Evolutionary conservation across 2,797 vertebrate genomes (phyloP).

Genomic region (Amniataba percoides): DNA sequence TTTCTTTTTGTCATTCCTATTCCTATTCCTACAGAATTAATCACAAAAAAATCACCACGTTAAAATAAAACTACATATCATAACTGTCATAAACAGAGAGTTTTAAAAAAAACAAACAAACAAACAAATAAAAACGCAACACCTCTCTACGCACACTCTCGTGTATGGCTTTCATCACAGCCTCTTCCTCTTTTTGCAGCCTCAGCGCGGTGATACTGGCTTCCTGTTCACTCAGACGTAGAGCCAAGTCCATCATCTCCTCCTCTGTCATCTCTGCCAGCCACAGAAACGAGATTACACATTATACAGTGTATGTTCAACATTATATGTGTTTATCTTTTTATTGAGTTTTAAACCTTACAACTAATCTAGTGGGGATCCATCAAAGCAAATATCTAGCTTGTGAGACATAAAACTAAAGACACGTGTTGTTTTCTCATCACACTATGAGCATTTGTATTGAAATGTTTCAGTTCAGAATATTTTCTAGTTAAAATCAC

Average conservation of each 20-base stretch:
- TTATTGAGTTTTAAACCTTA: neutral
- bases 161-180: constrained; percentile 91
- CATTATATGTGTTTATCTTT: neutral
- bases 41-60: too few relatives aligned
- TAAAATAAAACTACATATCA: neutral
- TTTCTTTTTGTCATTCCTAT: too few relatives aligned
- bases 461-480: neutral
- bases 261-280: constrained; percentile 94
- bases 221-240: constrained; percentile 93
- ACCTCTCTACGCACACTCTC: constrained; percentile 90
- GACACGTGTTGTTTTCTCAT: too few relatives aligned
- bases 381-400: neutral
- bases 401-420: neutral
- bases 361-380: too few relatives aligned
- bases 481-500: neutral
- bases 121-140: too few relatives aligned
- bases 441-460: neutral
- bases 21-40: too few relatives aligned
- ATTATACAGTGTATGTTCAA: too few relatives aligned
- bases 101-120: neutral
- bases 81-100: neutral
- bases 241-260: constrained; percentile 93
- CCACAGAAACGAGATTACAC: neutral
- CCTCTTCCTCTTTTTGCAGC: constrained; percentile 89
- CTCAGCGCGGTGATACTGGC: constrained; percentile 85